Evolutionary conservation across 2,113 vertebrate genomes (phyloP).

Genomic region (Xiphophorus maculatus): DNA sequence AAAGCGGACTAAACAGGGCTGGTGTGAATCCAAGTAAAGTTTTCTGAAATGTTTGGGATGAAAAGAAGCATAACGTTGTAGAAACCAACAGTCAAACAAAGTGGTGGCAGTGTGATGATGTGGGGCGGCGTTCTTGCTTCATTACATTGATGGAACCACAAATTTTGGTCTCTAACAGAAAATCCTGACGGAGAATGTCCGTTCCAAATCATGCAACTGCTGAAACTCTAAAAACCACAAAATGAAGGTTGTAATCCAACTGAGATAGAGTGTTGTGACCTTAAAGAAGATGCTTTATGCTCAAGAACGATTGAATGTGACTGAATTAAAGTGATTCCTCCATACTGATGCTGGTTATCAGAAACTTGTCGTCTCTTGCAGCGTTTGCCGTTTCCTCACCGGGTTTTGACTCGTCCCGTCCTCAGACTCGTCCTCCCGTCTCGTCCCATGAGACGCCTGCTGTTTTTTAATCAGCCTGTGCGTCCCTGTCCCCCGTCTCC

Average conservation of each 20-base stretch:
- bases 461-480: conserved; percentile 27
- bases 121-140: background rate
- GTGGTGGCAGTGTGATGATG: too few relatives aligned
- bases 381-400: background rate
- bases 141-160: background rate
- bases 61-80: too few relatives aligned
- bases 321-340: background rate
- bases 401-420: background rate
- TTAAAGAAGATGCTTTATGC: background rate
- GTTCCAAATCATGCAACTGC: too few relatives aligned
- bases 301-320: background rate
- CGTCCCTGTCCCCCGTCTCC: conserved; percentile 46
- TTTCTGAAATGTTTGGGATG: too few relatives aligned
- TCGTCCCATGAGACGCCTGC: conserved; percentile 8
- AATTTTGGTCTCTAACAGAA: background rate
- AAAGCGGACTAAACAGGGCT: too few relatives aligned
- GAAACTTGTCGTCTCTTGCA: background rate
- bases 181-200: background rate
- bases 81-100: too few relatives aligned
- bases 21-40: too few relatives aligned
- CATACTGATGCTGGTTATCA: too few relatives aligned
- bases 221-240: too few relatives aligned
- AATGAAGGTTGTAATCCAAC: background rate
- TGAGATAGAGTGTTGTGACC: background rate
- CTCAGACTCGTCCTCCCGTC: conserved; percentile 10